Evolutionary conservation across 2,888 invertebrate genomes (phyloP).

Genomic region (Cecidostiba fungosa): DNA sequence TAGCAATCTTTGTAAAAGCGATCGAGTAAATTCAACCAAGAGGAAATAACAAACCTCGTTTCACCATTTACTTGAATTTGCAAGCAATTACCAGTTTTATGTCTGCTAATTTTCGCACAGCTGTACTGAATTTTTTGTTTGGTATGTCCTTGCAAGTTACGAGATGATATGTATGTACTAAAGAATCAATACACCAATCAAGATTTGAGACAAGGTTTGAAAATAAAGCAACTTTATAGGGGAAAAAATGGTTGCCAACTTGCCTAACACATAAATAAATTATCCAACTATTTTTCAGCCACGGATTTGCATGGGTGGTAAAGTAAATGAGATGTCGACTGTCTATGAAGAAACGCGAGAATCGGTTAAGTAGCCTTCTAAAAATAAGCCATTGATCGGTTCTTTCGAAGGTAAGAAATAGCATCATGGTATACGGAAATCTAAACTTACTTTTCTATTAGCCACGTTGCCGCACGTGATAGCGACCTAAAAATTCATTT

Average conservation of each 20-base stretch:
- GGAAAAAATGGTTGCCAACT: neutral
- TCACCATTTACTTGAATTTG: neutral
- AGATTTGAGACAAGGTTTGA: neutral
- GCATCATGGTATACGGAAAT: constrained; percentile 10
- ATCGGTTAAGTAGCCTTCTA: constrained; percentile 29
- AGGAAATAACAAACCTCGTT: neutral
- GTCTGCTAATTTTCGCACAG: neutral
- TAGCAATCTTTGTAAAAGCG: neutral
- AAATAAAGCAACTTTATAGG: neutral
- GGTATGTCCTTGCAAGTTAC: neutral
- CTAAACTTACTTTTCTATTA: constrained; percentile 34
- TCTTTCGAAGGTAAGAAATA: constrained; percentile 34
- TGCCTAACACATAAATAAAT: no score
- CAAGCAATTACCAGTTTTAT: neutral
- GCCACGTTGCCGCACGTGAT: neutral
- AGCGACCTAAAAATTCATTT: neutral
- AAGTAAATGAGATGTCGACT: neutral
- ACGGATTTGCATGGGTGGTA: neutral
- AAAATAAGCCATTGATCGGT: constrained; percentile 51
- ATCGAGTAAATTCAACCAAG: neutral
- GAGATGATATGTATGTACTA: neutral
- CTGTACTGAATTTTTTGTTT: neutral
- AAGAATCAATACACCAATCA: neutral
- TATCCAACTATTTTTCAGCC: neutral
- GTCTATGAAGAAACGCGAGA: neutral